Evolutionary conservation across 2,113 vertebrate genomes (phyloP), one percentile per base, ranked within the genome.

Genomic region (Pygoscelis adeliae): DNA sequence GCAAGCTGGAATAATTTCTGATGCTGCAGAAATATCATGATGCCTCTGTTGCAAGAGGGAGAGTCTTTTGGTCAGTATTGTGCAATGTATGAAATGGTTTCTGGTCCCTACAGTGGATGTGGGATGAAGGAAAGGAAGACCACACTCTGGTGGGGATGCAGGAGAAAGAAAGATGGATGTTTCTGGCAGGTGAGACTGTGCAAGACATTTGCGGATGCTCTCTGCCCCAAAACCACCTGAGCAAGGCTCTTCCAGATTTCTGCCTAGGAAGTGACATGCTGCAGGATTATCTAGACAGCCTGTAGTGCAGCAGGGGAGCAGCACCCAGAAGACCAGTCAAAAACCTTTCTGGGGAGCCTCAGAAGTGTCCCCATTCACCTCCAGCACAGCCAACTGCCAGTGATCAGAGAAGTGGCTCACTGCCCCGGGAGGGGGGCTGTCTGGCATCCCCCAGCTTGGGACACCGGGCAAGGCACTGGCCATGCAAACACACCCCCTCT

Each of bases 111-210:
- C 32, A 42, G 22, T 11, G 22, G 23, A 23, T 15, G 27, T 26
- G 40, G 55, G 63, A 42, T 8, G 23, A 15, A 83, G 23, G 52
- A 74, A 71, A 87, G 40, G 11, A 70, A 62, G 32, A 65, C 15
- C 17, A 40, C 0, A 0, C 10, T 61, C 25, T 53, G 49, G 32
- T 50, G 21, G 29, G 10, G 26, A 36, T 58, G 32, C 42, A 67
- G 30, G 11, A 91, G 71, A 66, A 95, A 70, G 34, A 61, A 1
- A 50, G 9, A 74, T 13, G 15, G 22, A 65, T 38, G 9, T 42
- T 78, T 84, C 47, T 63, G 65, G 22, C 10, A 63, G 14, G 12
- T 38, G 15, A 47, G 56, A 42, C 23, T 16, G 7, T 70, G 15
- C 13, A 65, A 95, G 63, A 66, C 3, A 20, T 61, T 23, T 73